A percentile compares a stretch with the other conserved stretches of the same genome.
Conservation (phyloP, 2,888 invertebrate genomes). For the Orchesellides sinensis region DNA sequence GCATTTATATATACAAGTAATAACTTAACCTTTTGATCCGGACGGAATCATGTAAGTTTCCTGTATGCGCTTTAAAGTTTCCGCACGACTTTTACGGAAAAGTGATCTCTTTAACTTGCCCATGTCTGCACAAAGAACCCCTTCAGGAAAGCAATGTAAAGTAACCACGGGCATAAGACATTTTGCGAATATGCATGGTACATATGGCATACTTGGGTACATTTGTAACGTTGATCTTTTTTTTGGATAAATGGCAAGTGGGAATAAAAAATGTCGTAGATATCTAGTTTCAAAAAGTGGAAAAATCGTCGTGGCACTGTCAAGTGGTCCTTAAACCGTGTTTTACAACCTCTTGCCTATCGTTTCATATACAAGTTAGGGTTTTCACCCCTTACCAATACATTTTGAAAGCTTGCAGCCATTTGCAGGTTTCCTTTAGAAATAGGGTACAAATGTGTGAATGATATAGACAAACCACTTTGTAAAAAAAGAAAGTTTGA, state of each 20-base stretch:
- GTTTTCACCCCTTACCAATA: too few species aligned
- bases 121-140: background rate
- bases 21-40: too few species aligned
- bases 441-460: background rate
- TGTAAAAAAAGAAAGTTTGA: too few species aligned
- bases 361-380: background rate
- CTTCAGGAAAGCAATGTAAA: background rate
- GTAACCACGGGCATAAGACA: background rate
- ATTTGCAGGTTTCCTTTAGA: background rate
- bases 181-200: too few species aligned
- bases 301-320: background rate
- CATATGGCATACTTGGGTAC: too few species aligned
- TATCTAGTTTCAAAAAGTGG: background rate
- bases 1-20: too few species aligned
- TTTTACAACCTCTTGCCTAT: conserved; percentile 3
- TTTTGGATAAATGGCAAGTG: background rate
- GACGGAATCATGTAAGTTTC: too few species aligned
- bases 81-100: background rate
- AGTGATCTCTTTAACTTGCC: background rate
- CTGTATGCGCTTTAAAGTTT: too few species aligned
- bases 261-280: background rate
- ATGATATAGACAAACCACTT: too few species aligned
- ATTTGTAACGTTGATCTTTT: background rate
- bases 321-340: background rate
- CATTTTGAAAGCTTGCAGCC: too few species aligned